Evolutionary conservation across 1,140 invertebrate genomes (phyloP).

Genomic region (Grapholita molesta): DNA sequence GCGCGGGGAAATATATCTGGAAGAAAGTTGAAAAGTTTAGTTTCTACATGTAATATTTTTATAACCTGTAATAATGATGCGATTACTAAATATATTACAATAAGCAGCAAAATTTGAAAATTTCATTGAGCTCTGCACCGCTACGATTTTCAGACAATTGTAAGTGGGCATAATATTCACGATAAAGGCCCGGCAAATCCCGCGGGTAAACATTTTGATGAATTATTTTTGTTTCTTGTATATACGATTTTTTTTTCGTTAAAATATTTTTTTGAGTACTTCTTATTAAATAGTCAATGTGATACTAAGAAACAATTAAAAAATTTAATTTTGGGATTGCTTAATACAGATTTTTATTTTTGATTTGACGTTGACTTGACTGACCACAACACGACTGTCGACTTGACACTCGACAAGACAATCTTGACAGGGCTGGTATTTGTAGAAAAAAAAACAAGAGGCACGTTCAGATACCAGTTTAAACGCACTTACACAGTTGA

Average conservation of each 20-base stretch:
- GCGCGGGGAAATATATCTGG: slow-evolving; percentile 17
- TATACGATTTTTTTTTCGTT: neutral
- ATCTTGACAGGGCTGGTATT: too few relatives aligned
- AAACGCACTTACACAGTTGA: too few relatives aligned
- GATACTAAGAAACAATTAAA: neutral
- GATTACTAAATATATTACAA: too few relatives aligned
- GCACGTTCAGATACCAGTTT: too few relatives aligned
- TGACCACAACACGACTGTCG: too few relatives aligned
- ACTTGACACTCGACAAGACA: too few relatives aligned
- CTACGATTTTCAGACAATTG: neutral
- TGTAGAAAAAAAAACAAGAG: too few relatives aligned
- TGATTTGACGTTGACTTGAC: too few relatives aligned
- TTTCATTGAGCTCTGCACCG: neutral
- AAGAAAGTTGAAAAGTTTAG: neutral
- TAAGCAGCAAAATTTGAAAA: neutral
- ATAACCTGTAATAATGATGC: too few relatives aligned
- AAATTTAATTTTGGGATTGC: neutral
- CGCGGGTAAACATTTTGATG: neutral
- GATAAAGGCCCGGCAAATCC: neutral
- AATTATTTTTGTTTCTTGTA: neutral
- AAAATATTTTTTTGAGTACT: neutral
- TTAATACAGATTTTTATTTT: neutral
- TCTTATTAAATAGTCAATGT: neutral
- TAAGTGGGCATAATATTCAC: slow-evolving; percentile 5
- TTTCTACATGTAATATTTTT: neutral